A percentile compares a stretch with the other conserved stretches of the same genome.
These are phyloP conservation scores for Saccopteryx bilineata DNA, from an alignment of 2,113 vertebrate genomes.

Conservation along the genomic window DNA sequence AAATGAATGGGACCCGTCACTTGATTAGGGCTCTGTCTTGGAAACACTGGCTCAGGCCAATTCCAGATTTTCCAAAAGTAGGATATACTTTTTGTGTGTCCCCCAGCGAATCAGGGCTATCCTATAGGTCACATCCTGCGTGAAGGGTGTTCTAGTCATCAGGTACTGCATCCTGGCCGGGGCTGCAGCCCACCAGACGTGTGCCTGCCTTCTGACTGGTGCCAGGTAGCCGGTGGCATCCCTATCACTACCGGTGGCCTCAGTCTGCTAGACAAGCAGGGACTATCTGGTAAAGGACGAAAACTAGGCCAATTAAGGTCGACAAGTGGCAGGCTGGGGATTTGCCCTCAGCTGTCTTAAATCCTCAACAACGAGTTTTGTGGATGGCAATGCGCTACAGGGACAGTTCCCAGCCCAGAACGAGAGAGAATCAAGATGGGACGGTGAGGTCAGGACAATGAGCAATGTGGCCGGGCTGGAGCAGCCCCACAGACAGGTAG, in stretches of 20 bases:
- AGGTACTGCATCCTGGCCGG: no score
- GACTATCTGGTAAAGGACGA: no score
- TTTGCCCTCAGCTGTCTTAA: not conserved
- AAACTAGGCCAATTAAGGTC: not conserved
- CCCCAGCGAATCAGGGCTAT: no score
- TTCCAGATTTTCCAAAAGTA: not conserved
- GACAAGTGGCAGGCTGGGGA: not conserved
- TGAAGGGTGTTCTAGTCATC: not conserved
- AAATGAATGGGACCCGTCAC: not conserved
- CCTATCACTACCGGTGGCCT: not conserved
- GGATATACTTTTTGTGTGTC: not conserved
- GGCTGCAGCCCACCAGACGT: not conserved
- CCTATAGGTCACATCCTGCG: not conserved
- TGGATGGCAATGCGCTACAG: fast-evolving
- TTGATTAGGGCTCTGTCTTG: not conserved
- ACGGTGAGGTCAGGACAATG: not conserved
- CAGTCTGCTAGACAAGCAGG: not conserved
- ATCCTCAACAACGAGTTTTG: not conserved
- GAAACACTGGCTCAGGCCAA: not conserved
- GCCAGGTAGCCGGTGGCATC: not conserved
- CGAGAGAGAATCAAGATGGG: not conserved
- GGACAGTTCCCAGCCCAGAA: not conserved
- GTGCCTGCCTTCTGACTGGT: not conserved
- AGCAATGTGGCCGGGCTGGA: not conserved
- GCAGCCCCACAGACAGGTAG: not conserved